A percentile compares a stretch with the other conserved stretches of the same genome.
Conservation (phyloP, 1,140 invertebrate species). For the Scaptomyza graminum region DNA sequence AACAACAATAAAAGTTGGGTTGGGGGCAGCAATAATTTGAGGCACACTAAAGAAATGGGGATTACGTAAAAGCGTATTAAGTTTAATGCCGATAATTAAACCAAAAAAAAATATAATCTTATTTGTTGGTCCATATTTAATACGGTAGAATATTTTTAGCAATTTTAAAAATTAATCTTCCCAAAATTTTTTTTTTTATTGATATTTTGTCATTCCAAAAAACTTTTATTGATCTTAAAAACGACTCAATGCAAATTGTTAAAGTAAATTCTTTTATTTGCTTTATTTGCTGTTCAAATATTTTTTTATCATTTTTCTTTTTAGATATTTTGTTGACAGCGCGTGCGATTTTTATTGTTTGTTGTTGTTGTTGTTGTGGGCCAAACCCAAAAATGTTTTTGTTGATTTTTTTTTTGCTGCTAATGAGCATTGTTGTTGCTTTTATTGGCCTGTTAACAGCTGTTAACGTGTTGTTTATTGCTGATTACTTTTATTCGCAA, state of each 20-base stretch:
- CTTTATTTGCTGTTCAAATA: not conserved
- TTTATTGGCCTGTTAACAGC: conserved; percentile 8
- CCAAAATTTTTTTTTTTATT: not conserved
- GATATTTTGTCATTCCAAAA: too few relatives aligned
- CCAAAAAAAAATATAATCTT: too few relatives aligned
- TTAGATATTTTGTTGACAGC: conserved; percentile 8
- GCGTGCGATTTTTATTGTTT: not conserved
- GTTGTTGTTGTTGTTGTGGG: conserved; percentile 15
- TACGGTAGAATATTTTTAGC: too few relatives aligned
- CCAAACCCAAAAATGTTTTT: conserved; percentile 8
- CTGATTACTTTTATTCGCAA: conserved; percentile 11
- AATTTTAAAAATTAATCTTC: not conserved
- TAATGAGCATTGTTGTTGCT: conserved; percentile 14
- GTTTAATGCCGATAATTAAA: not conserved
- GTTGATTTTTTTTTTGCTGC: not conserved
- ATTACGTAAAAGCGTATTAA: conserved; percentile 2
- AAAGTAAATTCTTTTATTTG: not conserved
- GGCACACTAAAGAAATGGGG: conserved; percentile 4
- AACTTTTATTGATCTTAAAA: not conserved
- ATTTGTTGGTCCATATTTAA: too few relatives aligned
- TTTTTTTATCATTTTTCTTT: not conserved
- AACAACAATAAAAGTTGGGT: not conserved
- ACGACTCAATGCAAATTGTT: not conserved
- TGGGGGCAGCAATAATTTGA: not conserved
- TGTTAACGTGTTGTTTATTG: conserved; percentile 15